Evolutionary conservation across 2,888 invertebrate genomes (phyloP).

Genomic region (Hololepta plana): DNA sequence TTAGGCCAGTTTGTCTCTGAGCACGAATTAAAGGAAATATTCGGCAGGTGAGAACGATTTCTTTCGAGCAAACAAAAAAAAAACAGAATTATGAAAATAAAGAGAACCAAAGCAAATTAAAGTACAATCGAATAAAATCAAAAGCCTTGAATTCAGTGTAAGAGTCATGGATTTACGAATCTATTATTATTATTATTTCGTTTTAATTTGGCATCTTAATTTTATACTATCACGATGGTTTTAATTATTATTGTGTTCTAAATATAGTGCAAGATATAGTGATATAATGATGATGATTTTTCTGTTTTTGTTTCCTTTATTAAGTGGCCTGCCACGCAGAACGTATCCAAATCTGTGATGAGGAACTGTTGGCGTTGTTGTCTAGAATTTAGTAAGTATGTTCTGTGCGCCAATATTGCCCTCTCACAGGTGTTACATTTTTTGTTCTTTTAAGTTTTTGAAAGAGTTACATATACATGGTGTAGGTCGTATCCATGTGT

Average conservation of each 20-base stretch:
- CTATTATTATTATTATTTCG: no score
- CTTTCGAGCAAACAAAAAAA: neutral
- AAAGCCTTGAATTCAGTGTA: neutral
- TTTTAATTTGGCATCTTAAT: no score
- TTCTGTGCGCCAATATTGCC: neutral
- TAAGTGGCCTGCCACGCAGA: conserved; percentile 18
- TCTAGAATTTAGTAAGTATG: conserved; percentile 3
- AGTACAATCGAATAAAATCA: conserved; percentile 1
- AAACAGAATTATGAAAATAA: neutral
- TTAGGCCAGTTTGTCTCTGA: conserved; percentile 95
- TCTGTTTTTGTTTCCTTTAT: conserved; percentile 9
- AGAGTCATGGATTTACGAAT: no score
- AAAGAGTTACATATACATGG: conserved; percentile 3
- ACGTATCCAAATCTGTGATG: conserved; percentile 17
- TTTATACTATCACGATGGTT: no score
- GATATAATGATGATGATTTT: conserved; percentile 10
- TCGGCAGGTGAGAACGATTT: conserved; percentile 88
- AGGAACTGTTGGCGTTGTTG: conserved; percentile 12
- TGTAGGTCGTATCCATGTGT: conserved; percentile 12
- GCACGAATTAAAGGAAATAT: conserved; percentile 95
- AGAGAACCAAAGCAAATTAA: no score
- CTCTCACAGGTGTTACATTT: neutral
- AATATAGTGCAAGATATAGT: conserved; percentile 20
- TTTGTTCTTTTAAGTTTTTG: conserved; percentile 1
- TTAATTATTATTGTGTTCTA: no score